Base-by-base conservation (phyloP, 2,113 vertebrate species). In the Cathartes aura region DNA sequence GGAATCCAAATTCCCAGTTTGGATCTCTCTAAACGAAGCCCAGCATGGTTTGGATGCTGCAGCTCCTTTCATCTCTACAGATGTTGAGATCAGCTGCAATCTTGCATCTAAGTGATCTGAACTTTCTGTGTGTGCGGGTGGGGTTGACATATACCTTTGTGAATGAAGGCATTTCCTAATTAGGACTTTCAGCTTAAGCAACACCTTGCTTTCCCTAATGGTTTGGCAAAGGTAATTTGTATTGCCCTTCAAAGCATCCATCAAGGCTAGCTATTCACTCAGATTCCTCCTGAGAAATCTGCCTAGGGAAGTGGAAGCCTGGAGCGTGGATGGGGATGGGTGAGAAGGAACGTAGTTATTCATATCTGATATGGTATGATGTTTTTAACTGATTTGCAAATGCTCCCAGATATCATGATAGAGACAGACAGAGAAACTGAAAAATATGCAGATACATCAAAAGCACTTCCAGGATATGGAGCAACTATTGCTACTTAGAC, bases 141-240 rank as follows among this genome's bases (percentile, higher is more conserved):
- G 80, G 82, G 75, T 26, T 84, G 64, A 78, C 14, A 14, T 53
- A 56, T 5, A 81, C 63, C 55, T 91, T 50, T 43, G 29, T 85
- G 83, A 34, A 78, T 53, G 58, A 91, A 70, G 87, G n/a, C 34
- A 50, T 94, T 90, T 96, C 84, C 91, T 87, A 91, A 95, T 97
- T 83, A 95, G 30, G 62, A 87, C 62, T 70, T 95, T 89, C 81
- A 87, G 66, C 18, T 93, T 93, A 71, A 66, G 82, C 93, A 96
- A 93, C 27, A 81, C 17, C 64, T 96, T 85, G 70, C 70, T 96
- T 96, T 96, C 78, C 95, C 81, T 96, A 90, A 85, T 96, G 62
- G 42, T 94, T 91, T 96, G 83, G 91, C 83, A 93, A 38, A 87
- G 59, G 29, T 79, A n/a, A 72, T 64, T 67, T 73, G 27, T 60